Evolutionary conservation across 2,888 invertebrate species (phyloP), one percentile per base, ranked within the genome.

Genomic region (Cantharis flavilabris): DNA sequence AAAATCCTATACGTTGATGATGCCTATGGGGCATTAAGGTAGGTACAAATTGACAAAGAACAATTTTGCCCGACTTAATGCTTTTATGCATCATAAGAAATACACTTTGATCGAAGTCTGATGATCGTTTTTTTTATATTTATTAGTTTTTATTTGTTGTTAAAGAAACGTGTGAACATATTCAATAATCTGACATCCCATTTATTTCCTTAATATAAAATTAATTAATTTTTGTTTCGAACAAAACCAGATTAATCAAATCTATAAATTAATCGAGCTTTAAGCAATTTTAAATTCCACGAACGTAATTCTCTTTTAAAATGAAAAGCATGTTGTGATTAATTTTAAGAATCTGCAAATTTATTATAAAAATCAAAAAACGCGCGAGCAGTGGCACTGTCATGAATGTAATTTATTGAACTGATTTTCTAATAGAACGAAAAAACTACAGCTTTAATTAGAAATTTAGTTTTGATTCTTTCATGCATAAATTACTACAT

Each of bases 1-100:
- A 87, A 87, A 87, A 86, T 86, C 84, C 82, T 83, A 84, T 83
- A 82, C 86, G 83, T 83, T 87, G 87, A 87, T 87, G 87, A 87
- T 86, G 87, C 86, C 87, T 84, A 67, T 73, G 79, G 82, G 87
- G 84, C 83, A 83, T 83, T 83, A 83, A 84, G 84, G 49, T 49
- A 49, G 49, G 85, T 86, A 86, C 85, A 87, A 87, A 87, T 87
- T 87, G 87, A 87, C 86, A 86, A 82, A 84, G 82, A 83, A 82
- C 79, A 77, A 73, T 72, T 74, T 75, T 76, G 73, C 76, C 75
- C 78, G 69, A 72, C 73, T 80, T 78, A 79, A 80, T 83, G 84
- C 80, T 80, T 82, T 81, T 81, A 83, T 83, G 82, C 80, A 80
- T 77, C 73, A 73, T 75, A 80, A 81, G 82, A 82, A 82, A 75